Conservation (phyloP, 2,888 invertebrate genomes). For the Himalopsyche anomala region DNA sequence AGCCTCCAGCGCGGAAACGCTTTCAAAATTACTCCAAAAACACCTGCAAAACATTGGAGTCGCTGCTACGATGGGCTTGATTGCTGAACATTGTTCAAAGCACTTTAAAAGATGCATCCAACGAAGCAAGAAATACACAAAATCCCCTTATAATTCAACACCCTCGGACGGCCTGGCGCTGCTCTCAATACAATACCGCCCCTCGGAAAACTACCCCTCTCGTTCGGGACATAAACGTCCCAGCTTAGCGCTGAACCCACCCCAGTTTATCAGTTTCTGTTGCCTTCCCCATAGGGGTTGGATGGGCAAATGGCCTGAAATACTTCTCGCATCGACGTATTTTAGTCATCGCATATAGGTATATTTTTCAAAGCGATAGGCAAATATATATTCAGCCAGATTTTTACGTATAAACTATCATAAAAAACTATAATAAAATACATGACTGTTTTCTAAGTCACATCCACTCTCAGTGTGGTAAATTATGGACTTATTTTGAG, state of each 20-base stretch:
- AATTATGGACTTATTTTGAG: no score
- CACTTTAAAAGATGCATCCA: constrained; percentile 64
- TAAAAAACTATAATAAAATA: no score
- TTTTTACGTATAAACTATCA: no score
- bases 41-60: constrained; percentile 53
- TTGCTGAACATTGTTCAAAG: constrained; percentile 63
- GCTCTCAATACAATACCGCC: constrained; percentile 55
- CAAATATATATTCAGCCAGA: no score
- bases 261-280: constrained; percentile 41
- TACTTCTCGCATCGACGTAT: constrained; percentile 64
- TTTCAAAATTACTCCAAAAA: constrained; percentile 50
- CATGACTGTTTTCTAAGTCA: no score
- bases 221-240: constrained; percentile 52
- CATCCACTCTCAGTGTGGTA: no score
- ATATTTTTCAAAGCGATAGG: no score
- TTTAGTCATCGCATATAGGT: neutral
- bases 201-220: constrained; percentile 45
- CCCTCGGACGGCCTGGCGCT: constrained; percentile 34
- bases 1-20: constrained; percentile 19
- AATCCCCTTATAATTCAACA: constrained; percentile 48
- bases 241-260: constrained; percentile 46
- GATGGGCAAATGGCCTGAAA: constrained; percentile 62
- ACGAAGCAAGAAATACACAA: constrained; percentile 56
- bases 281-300: constrained; percentile 41
- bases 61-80: constrained; percentile 58